Evolutionary conservation across 2,797 vertebrate genomes (phyloP).

Genomic region (Siniperca obscura): DNA sequence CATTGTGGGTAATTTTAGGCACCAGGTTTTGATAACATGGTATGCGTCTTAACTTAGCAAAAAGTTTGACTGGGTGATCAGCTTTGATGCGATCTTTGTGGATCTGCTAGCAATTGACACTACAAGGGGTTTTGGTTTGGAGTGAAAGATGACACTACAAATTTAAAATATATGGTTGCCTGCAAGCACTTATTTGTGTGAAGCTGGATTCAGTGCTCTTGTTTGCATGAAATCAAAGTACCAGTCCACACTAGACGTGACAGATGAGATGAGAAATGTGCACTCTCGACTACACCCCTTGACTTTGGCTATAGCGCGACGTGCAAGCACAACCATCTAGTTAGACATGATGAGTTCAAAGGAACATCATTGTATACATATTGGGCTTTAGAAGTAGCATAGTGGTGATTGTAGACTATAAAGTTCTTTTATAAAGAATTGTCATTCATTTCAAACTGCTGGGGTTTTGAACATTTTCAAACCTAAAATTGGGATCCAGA

Average conservation of each 20-base stretch:
- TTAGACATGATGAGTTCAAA: not conserved
- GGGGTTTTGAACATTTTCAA: not conserved
- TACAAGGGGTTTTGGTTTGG: too few relatives aligned
- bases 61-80: too few relatives aligned
- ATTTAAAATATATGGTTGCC: not conserved
- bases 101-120: too few relatives aligned
- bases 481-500: too few relatives aligned
- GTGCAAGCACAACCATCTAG: not conserved
- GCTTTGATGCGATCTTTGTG: too few relatives aligned
- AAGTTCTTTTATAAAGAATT: not conserved
- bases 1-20: too few relatives aligned
- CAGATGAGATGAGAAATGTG: not conserved
- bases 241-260: not conserved
- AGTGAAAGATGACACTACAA: too few relatives aligned
- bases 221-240: not conserved
- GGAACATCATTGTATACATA: not conserved
- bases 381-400: not conserved
- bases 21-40: too few relatives aligned
- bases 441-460: not conserved
- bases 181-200: not conserved
- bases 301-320: not conserved
- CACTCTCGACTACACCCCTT: not conserved
- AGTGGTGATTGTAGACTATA: not conserved
- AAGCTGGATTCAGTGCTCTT: not conserved
- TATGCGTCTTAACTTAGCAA: too few relatives aligned